phyloP scores from a whole-genome alignment of 2,113 vertebrate genomes.

The Aplodontia rufa region DNA sequence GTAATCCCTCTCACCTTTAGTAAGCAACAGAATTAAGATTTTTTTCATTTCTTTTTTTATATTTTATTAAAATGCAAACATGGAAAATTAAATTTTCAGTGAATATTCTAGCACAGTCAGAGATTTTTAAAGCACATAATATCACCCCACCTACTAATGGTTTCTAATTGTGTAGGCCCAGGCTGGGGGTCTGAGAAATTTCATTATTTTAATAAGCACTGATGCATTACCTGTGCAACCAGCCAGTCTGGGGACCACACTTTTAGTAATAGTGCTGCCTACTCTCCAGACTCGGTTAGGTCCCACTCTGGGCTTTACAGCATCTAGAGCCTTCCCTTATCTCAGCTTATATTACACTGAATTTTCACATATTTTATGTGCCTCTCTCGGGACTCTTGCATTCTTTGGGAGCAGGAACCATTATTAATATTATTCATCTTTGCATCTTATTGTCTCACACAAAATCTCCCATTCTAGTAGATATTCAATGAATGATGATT shows the following conservation, averaged over 20 bases:
- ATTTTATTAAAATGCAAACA: too few species aligned
- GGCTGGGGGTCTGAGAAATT: background rate
- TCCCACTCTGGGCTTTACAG: background rate
- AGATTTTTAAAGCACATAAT: background rate
- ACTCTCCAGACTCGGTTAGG: background rate
- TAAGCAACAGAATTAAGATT: background rate
- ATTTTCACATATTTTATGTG: background rate
- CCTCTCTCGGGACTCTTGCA: background rate
- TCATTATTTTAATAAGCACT: background rate
- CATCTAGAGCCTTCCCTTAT: background rate
- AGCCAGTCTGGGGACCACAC: fast-evolving
- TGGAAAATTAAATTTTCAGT: too few species aligned
- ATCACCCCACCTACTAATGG: too few species aligned
- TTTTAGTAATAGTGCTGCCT: background rate
- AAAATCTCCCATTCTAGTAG: background rate
- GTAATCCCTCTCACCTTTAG: background rate
- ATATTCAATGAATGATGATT: background rate
- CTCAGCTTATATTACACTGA: background rate
- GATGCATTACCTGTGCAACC: background rate
- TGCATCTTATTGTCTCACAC: background rate
- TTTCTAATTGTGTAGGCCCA: background rate
- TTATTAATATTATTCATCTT: background rate
- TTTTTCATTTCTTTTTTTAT: too few species aligned
- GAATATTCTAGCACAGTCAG: too few species aligned
- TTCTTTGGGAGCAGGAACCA: background rate